Evolutionary conservation across 2,888 invertebrate genomes (phyloP), one percentile per base, ranked within the genome.

Genomic region (Oeneis ivallda): DNA sequence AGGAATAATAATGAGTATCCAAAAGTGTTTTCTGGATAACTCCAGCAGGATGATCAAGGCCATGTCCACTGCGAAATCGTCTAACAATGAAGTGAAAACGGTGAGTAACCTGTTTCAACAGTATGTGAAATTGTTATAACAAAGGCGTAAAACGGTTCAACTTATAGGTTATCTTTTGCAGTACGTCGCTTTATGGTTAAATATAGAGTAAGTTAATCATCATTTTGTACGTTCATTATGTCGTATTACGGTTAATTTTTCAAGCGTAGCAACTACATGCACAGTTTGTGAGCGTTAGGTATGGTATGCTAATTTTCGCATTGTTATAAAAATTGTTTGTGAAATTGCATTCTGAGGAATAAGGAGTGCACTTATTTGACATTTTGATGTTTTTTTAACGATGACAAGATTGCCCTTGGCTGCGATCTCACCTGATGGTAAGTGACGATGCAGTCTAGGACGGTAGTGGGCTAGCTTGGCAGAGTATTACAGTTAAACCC

Each of bases 31-130:
- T 67, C 80, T 92, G 86, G 92, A 92, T 85, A 92, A 92, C 80
- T 92, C 92, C 81, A 91, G 89, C 75, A 85, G 90, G 82, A 91
- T 92, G 90, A 91, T 92, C 68, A 92, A 92, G 83, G 92, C 92
- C 66, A 92, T 92, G 92, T 92, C 92, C 13, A 91, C 84, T 26
- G 86, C 89, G 15, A 92, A 91, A 75, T 88, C 91, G 37, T 82
- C 84, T 65, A 84, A 75, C 72, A 86, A 74, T 67, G 91, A 92
- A 79, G 87, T 86, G 5, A 90, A 90, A 82, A 89, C 87, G 91
- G 91, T 91, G 74, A 79, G 89, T 82, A n/a, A 62, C n/a, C 15
- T 45, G 43, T 52, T 50, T 53, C 10, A 58, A 62, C 65, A 58
- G 64, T 62, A 43, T 45, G 60, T 50, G 39, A 26, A 39, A 50